Evolutionary conservation across 2,113 vertebrate species (phyloP).

Genomic region (Tragelaphus buxtoni): DNA sequence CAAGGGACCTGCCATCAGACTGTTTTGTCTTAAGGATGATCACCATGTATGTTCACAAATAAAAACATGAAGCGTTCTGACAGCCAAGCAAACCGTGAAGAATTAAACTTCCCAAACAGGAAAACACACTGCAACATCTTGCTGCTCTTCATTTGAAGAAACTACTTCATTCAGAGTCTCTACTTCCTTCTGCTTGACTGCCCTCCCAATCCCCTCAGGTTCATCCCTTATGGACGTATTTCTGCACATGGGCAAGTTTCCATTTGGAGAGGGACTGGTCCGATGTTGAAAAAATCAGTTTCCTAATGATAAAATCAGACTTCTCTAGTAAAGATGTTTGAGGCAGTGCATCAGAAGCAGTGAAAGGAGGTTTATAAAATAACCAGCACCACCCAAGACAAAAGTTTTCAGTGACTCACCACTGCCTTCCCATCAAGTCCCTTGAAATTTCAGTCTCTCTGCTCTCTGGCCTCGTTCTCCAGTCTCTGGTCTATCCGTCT

Average conservation of each 20-base stretch:
- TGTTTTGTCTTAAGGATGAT: constrained; percentile 82
- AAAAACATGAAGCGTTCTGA: constrained; percentile 80
- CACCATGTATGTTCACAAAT: constrained; percentile 80
- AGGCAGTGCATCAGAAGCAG: neutral
- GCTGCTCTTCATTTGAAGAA: neutral
- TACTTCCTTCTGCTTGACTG: neutral
- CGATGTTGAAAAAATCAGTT: neutral
- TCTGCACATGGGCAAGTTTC: neutral
- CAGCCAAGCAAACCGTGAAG: constrained; percentile 82
- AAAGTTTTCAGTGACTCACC: neutral
- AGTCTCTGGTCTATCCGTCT: neutral
- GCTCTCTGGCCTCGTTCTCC: neutral
- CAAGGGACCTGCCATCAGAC: constrained; percentile 75
- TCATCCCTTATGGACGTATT: neutral
- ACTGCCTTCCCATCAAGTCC: neutral
- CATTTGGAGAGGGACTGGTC: neutral
- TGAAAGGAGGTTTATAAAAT: neutral
- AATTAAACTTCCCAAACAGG: constrained; percentile 70
- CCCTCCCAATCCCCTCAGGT: neutral
- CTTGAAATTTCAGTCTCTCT: neutral
- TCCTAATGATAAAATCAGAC: constrained; percentile 61
- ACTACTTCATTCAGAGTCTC: neutral
- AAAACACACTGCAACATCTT: neutral
- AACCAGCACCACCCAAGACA: neutral
- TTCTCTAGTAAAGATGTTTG: neutral